Evolutionary conservation across 2,113 vertebrate genomes (phyloP).

Genomic region (Tenrec ecaudatus): DNA sequence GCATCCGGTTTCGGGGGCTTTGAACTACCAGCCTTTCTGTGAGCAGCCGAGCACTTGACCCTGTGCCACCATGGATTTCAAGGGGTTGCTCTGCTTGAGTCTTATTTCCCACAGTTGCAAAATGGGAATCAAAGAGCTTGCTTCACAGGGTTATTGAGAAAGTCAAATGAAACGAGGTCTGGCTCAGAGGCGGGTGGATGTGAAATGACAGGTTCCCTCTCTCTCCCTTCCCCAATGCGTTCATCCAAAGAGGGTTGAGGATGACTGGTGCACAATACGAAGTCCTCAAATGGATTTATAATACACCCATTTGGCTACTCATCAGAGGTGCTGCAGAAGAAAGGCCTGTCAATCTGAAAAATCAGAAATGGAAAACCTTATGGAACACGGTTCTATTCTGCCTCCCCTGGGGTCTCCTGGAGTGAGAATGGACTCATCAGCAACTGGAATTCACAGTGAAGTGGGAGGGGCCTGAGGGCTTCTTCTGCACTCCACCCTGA

Average conservation of each 20-base stretch:
- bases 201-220: background rate
- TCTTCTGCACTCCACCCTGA: background rate
- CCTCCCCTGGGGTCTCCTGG: background rate
- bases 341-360: background rate
- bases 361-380: background rate
- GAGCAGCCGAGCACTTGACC: background rate
- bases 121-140: background rate
- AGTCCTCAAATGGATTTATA: background rate
- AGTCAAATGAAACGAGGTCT: background rate
- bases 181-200: background rate
- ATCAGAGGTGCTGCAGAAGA: background rate
- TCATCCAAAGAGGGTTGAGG: background rate
- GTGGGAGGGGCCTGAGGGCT: fast-evolving
- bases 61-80: background rate
- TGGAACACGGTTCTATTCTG: background rate
- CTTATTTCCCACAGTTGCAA: background rate
- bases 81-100: background rate
- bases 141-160: background rate
- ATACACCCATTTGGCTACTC: background rate
- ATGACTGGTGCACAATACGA: background rate
- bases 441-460: background rate
- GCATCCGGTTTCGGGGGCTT: background rate
- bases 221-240: background rate
- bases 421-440: background rate
- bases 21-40: background rate